Evolutionary conservation across 2,797 vertebrate species (phyloP).

Genomic region (Periparus ater): DNA sequence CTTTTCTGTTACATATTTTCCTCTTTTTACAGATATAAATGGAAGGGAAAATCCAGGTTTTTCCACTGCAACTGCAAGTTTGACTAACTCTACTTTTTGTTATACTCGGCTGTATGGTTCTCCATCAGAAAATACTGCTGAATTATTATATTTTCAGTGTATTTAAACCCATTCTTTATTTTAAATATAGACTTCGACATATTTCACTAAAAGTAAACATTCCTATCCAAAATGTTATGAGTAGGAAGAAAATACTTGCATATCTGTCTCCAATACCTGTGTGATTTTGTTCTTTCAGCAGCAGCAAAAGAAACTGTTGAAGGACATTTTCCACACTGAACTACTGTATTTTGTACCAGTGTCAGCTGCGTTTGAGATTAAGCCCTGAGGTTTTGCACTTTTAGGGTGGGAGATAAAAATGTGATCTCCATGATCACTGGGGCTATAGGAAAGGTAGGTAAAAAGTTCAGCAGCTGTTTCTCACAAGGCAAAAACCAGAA

Average conservation of each 20-base stretch:
- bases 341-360: not conserved
- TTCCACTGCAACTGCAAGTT: not conserved
- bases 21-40: not conserved
- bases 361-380: not conserved
- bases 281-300: not conserved
- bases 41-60: not conserved
- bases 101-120: not conserved
- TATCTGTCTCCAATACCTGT: not conserved
- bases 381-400: not conserved
- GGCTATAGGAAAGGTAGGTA: not conserved
- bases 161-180: not conserved
- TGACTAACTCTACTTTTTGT: not conserved
- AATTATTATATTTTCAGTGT: not conserved
- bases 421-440: not conserved
- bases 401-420: not conserved
- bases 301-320: not conserved
- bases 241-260: not conserved
- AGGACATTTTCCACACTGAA: not conserved
- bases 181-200: not conserved
- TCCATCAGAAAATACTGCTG: not conserved
- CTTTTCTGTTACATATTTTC: not conserved
- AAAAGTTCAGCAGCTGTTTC: not conserved
- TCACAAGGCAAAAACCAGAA: not conserved
- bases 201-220: not conserved
- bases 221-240: not conserved